Percentiles rank a stretch among this genome's conserved stretches.
Evolutionary conservation across 2,888 invertebrate genomes (phyloP).

Genomic region (Exocentrus adspersus): DNA sequence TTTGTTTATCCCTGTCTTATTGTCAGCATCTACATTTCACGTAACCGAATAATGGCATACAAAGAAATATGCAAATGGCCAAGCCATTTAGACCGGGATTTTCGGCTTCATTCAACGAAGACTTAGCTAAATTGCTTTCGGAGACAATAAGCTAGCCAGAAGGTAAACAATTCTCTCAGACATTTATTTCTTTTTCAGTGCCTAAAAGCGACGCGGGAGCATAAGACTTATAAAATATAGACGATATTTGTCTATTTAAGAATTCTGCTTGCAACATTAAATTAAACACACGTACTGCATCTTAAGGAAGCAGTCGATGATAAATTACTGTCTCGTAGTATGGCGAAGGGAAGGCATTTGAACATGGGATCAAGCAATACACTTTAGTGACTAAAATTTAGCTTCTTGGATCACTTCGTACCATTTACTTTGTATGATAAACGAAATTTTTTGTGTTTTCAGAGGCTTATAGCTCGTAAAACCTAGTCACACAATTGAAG

Average conservation of each 20-base stretch:
- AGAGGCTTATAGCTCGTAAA: too few species aligned
- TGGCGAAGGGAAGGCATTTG: neutral
- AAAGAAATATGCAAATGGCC: conserved; percentile 4
- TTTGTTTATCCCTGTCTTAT: too few species aligned
- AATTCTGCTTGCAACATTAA: conserved; percentile 3
- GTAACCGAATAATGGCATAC: neutral
- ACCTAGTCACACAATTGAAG: too few species aligned
- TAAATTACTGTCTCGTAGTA: neutral
- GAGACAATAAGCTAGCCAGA: conserved; percentile 24
- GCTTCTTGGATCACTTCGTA: neutral
- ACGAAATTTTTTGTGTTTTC: too few species aligned
- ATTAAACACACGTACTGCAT: neutral
- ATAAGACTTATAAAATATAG: conserved; percentile 20
- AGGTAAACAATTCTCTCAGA: conserved; percentile 26
- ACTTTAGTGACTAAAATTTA: neutral
- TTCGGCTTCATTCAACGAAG: conserved; percentile 10
- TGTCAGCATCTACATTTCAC: too few species aligned
- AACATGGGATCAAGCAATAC: neutral
- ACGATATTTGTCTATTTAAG: conserved; percentile 23
- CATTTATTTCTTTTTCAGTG: conserved; percentile 23
- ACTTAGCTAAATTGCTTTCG: conserved; percentile 23
- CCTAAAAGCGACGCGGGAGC: conserved; percentile 12
- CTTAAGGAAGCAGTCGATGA: neutral
- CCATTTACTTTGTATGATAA: neutral
- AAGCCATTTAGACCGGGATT: conserved; percentile 7